These are phyloP conservation scores for Entomyzon cyanotis DNA, from an alignment of 2,113 vertebrate genomes.

Conservation along the genomic window DNA sequence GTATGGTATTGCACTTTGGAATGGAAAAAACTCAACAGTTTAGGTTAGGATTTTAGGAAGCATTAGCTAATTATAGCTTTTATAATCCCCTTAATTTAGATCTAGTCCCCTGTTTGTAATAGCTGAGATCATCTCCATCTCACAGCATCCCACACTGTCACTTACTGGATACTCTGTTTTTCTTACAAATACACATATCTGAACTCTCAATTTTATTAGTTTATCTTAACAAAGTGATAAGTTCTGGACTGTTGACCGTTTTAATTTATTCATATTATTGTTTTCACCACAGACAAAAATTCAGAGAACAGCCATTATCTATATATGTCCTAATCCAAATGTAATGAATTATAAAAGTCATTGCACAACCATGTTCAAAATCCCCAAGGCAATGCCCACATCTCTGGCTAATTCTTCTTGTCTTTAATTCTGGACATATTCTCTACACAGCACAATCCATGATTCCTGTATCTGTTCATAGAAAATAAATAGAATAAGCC, in stretches of 20 bases:
- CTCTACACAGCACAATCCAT: not conserved
- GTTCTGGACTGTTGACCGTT: not conserved
- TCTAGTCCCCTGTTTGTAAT: not conserved
- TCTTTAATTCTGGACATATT: not conserved
- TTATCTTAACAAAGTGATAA: not conserved
- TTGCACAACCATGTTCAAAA: not conserved
- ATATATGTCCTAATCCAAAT: not conserved
- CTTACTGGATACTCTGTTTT: not conserved
- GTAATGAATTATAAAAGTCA: not conserved
- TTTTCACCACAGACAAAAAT: not conserved
- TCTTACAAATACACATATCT: not conserved
- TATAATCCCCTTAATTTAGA: slow-evolving; percentile 27
- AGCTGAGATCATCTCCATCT: not conserved
- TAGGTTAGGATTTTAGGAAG: slow-evolving; percentile 36
- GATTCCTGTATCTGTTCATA: not conserved
- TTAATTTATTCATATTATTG: not conserved
- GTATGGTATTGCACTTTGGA: not conserved
- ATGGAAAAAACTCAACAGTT: slow-evolving; percentile 48
- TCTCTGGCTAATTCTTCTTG: not conserved
- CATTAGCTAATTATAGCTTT: slow-evolving; percentile 56
- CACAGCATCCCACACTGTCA: not conserved
- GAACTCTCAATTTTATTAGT: not conserved
- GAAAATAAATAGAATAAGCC: not conserved
- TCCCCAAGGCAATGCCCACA: not conserved
- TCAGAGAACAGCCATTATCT: not conserved